These are phyloP conservation scores for Maccullochella peelii DNA, from an alignment of 2,113 vertebrate genomes.

Conservation along the genomic window DNA sequence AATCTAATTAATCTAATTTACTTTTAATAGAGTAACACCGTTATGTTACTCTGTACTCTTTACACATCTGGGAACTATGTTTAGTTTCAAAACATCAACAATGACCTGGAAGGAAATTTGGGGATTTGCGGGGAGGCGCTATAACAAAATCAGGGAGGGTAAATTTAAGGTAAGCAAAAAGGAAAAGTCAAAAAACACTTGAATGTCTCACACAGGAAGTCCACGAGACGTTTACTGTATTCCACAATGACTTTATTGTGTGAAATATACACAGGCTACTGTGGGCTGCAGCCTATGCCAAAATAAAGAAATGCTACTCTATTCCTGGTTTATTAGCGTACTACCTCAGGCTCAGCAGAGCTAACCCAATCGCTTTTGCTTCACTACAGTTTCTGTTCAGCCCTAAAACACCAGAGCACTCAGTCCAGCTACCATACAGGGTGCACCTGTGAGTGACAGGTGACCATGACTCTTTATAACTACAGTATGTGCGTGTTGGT, in stretches of 20 bases:
- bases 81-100: conserved; percentile 12
- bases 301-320: conserved; percentile 25
- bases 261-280: neutral
- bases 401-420: neutral
- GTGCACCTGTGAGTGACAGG: conserved; percentile 6
- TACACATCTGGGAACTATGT: conserved; percentile 12
- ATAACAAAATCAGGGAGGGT: neutral
- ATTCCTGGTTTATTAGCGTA: conserved; percentile 10
- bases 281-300: neutral
- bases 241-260: conserved; percentile 14
- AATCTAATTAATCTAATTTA: neutral
- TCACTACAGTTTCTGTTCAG: neutral
- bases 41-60: neutral
- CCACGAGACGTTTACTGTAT: neutral
- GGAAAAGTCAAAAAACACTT: neutral
- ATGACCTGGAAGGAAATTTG: conserved; percentile 17
- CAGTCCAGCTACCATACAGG: neutral
- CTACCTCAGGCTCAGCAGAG: conserved; percentile 15
- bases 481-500: neutral
- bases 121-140: neutral
- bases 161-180: conserved; percentile 4
- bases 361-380: neutral
- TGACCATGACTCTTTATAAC: neutral
- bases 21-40: neutral
- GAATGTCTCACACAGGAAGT: neutral